Base-by-base conservation (phyloP, 2,797 vertebrate species). In the Chaetophractus vellerosus region DNA sequence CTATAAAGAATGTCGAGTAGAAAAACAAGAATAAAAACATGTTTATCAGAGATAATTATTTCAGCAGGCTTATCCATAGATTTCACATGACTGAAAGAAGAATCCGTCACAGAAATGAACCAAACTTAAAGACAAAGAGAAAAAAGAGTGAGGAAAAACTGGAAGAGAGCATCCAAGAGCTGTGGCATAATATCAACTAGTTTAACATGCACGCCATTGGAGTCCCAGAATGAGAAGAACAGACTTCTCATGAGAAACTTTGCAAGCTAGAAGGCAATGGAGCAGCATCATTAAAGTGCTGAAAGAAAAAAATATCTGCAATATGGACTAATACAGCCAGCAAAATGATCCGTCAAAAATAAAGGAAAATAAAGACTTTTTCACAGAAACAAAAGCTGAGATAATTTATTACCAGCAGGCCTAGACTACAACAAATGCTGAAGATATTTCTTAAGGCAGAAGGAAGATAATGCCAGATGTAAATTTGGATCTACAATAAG, bases 351-450 rank as follows among this genome's bases (percentile, higher is more conserved):
- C 19, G 38, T 66, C 41, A 86, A n/a, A n/a, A n/a, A n/a, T n/a
- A n/a, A n/a, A n/a, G n/a, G n/a, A 63, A 93, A 94, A 86, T 23
- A 19, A 88, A 75, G 28, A 63, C 36, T 55, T 82, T 85, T 41
- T 24, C 52, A 85, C 61, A 89, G 19, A 75, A 85, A 33, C 33
- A 88, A 61, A 87, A 74, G 59, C 48, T 45, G 59, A n/a, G n/a
- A n/a, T n/a, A n/a, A n/a, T n/a, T n/a, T n/a, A n/a, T n/a, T n/a
- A n/a, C n/a, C n/a, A n/a, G 63, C n/a, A 83, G 41, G 74, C 55
- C 28, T 68, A 14, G 31, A 55, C 59, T 55, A 28, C 26, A 81
- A 26, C 50, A 57, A 66, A 64, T 48, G 18, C 59, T 76, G 33
- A 48, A 52, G 11, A 21, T 36, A 88, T 15, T 79, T 66, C 12